Base-by-base conservation (phyloP, 2,888 invertebrate species). In the Harmothoe impar region DNA sequence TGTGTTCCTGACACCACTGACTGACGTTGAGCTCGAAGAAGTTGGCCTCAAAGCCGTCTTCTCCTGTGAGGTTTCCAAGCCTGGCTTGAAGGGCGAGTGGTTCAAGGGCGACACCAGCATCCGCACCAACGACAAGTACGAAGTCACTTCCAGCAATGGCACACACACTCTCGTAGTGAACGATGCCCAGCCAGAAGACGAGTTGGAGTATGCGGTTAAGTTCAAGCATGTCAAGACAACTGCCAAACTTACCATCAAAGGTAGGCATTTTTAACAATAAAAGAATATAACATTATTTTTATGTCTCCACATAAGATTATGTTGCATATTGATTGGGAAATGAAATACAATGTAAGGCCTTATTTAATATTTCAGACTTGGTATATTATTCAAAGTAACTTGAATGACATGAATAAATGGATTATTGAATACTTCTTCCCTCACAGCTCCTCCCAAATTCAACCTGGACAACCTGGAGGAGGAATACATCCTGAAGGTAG, bases 11-110 rank as follows among this genome's bases (percentile, higher is more conserved):
- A 93, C 94, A 29, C 93, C 93, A 84, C 93, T 95, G n/a, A 93
- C 94, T 89, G 94, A 95, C 91, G 91, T 94, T 29, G 94, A 93
- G 29, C 94, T 95, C 0, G 94, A 93, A 20, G 94, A 94, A 89
- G 93, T 95, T 23, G 92, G 94, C 56, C 92, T 93, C 33, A 93
- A 93, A 12, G 94, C 93, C 25, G 93, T 93, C 20, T 94, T 99
- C 93, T 97, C 97, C 7, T 98, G 98, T 20, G 97, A 98, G 96
- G 96, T 99, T 88, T 98, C 98, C 0, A 97, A 97, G 93, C 97
- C 97, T 90, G 97, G 97, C 93, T 97, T 97, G 20, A 97, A 97
- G 92, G 98, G 98, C 0, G 97, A 97, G 89, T 98, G 98, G 98
- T 97, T 97, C 92, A 96, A 96, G 96, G 89, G 84, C n/a, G 91